Percentiles rank a stretch among this genome's conserved stretches.
Evolutionary conservation across 2,797 vertebrate genomes (phyloP).

Genomic region (Molossus molossus): DNA sequence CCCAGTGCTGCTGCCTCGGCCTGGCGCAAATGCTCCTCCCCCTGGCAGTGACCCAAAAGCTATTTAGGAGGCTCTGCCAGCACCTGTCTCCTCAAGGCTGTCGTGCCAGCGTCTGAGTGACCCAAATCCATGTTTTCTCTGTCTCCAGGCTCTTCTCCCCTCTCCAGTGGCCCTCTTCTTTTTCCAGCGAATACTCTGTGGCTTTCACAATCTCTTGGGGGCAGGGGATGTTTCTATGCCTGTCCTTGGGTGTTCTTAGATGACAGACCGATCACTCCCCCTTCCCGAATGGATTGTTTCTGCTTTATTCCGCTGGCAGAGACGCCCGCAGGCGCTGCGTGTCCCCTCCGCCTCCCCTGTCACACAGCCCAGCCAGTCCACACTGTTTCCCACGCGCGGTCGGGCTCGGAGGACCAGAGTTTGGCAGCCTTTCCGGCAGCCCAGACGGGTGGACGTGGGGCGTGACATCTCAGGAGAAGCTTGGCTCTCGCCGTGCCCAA

Average conservation of each 20-base stretch:
- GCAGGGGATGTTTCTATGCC: background rate
- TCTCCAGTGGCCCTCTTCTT: background rate
- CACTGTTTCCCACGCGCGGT: background rate
- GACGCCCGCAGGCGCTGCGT: background rate
- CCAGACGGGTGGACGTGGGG: background rate
- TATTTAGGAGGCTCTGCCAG: background rate
- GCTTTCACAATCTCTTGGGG: background rate
- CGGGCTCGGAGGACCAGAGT: background rate
- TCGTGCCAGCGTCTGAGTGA: background rate
- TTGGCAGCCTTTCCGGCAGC: background rate
- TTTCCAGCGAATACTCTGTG: background rate
- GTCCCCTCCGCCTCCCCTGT: background rate
- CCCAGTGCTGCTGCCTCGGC: background rate
- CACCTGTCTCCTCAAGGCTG: background rate
- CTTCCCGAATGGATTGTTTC: conserved; percentile 5
- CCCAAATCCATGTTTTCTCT: conserved; percentile 3
- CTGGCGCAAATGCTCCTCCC: background rate
- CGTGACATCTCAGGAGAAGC: background rate
- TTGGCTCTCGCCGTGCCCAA: background rate
- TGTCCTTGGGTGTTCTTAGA: conserved; percentile 36
- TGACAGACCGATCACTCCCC: background rate
- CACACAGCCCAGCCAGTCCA: background rate
- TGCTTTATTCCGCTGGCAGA: background rate
- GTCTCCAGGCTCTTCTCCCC: background rate
- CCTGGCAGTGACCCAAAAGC: conserved; percentile 24